phyloP scores from a whole-genome alignment of 2,797 vertebrate genomes.

The Ctenopoma kingsleyae region DNA sequence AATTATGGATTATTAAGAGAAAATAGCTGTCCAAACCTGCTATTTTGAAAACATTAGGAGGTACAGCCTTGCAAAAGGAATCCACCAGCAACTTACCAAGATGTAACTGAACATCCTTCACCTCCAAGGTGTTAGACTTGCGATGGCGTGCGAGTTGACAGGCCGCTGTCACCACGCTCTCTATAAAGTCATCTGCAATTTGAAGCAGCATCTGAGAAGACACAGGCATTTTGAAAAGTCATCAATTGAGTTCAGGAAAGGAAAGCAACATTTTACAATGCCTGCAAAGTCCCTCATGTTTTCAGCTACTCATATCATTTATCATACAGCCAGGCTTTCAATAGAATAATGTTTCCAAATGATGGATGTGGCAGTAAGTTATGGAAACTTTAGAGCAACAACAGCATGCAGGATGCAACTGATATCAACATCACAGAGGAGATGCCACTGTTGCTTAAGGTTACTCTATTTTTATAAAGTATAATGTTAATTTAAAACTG shows the following conservation, averaged over 20 bases:
- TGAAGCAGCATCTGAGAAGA: constrained; percentile 94
- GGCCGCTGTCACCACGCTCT: constrained; percentile 97
- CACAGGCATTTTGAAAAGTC: constrained; percentile 3
- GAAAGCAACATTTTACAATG: neutral
- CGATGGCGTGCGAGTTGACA: constrained; percentile 97
- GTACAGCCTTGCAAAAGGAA: neutral
- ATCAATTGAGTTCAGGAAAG: constrained; percentile 4
- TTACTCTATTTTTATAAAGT: neutral
- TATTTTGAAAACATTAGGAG: neutral
- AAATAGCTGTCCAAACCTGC: too few relatives aligned
- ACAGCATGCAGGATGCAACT: neutral
- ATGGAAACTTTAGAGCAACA: neutral
- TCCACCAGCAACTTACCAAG: constrained; percentile 85
- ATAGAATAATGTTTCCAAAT: constrained; percentile 24
- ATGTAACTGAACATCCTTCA: constrained; percentile 97
- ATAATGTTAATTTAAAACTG: neutral
- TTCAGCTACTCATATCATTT: constrained; percentile 24
- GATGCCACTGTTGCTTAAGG: neutral
- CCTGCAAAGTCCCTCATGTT: constrained; percentile 7
- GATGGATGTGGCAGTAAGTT: constrained; percentile 30
- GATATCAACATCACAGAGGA: neutral
- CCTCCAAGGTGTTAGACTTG: constrained; percentile 97
- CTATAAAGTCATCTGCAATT: constrained; percentile 98
- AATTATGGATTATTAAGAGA: too few relatives aligned
- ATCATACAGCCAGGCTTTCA: constrained; percentile 29